Conservation (phyloP, 2,797 vertebrate genomes). For the Phoxinus dragarum region DNA sequence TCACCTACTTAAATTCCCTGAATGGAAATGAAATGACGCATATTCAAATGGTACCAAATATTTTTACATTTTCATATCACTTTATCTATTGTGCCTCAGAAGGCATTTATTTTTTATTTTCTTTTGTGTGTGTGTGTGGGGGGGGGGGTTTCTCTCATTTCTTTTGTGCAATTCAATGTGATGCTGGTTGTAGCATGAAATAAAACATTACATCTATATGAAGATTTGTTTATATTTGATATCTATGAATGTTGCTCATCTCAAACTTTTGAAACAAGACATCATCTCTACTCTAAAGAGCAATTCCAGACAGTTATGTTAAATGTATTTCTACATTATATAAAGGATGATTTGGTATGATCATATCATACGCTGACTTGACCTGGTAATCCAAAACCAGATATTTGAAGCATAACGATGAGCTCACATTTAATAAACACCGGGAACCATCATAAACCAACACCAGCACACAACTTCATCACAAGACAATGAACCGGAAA, state of each 20-base stretch:
- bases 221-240: constrained; percentile 34
- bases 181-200: constrained; percentile 77
- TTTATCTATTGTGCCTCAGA: constrained; percentile 44
- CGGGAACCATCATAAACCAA: neutral
- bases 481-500: neutral
- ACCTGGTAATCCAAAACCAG: neutral
- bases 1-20: constrained; percentile 21
- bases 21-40: neutral
- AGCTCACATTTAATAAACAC: neutral
- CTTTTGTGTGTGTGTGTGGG: constrained; percentile 24
- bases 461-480: neutral
- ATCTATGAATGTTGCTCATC: neutral
- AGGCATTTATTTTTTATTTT: constrained; percentile 57
- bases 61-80: constrained; percentile 14
- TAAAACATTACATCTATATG: constrained; percentile 73
- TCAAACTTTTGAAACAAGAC: neutral
- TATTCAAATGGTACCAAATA: constrained; percentile 52
- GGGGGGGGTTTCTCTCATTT: neutral
- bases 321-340: neutral
- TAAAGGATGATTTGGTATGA: too few relatives aligned
- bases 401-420: neutral
- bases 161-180: constrained; percentile 43
- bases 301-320: neutral
- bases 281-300: too few relatives aligned
- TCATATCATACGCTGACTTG: neutral